Percentiles rank a stretch among this genome's conserved stretches.
Evolutionary conservation across 30 jellyfish, hydroid and myxozoan genomes (phyloP).

Genomic region (Pelagia noctiluca): DNA sequence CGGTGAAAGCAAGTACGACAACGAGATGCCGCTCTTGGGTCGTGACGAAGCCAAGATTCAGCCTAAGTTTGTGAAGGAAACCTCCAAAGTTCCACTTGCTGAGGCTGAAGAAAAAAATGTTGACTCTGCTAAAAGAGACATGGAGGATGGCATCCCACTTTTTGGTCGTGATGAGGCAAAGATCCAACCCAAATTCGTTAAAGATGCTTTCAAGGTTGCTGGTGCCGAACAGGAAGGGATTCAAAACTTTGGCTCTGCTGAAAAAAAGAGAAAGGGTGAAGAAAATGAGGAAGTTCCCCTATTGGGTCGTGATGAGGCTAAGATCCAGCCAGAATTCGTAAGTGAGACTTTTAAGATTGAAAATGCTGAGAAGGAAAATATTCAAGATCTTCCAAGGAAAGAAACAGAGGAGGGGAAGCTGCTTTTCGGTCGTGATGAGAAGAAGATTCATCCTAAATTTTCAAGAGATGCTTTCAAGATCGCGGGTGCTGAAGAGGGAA

Average conservation of each 20-base stretch:
- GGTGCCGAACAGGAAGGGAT: conserved; percentile 7
- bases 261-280: conserved; percentile 1
- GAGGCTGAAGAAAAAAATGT: conserved; percentile 13
- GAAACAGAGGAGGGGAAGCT: too few species aligned
- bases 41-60: conserved; percentile 28
- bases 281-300: conserved; percentile 16
- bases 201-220: conserved; percentile 15
- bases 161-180: conserved; percentile 30
- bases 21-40: conserved; percentile 23
- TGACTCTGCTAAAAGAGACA: conserved; percentile 15
- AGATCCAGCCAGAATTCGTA: neutral
- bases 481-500: conserved; percentile 15
- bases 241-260: conserved; percentile 7
- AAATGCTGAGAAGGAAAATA: neutral
- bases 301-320: neutral
- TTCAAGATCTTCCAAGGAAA: too few species aligned
- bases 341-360: neutral
- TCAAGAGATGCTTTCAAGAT: neutral
- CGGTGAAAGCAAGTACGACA: conserved; percentile 15
- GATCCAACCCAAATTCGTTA: conserved; percentile 39
- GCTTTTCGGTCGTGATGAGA: too few species aligned
- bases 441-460: too few species aligned
- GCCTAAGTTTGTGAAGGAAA: conserved; percentile 37
- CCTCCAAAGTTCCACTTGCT: conserved; percentile 15
- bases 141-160: conserved; percentile 24